Conservation (phyloP, 2,888 invertebrate species). For the Caenorhabditis macrosperma region DNA sequence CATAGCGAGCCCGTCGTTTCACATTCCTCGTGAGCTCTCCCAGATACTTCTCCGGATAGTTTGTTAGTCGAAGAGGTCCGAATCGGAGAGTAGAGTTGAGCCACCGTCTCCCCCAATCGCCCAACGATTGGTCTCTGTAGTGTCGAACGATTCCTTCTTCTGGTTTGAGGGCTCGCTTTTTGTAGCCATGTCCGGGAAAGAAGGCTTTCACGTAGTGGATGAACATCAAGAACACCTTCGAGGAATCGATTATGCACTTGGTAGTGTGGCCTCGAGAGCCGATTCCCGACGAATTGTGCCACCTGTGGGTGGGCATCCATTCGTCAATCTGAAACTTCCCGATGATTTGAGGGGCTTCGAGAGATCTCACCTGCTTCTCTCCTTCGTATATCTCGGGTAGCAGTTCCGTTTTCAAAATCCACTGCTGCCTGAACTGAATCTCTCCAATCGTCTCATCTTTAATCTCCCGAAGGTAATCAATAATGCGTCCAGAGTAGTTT, state of each 20-base stretch:
- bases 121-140: slow-evolving; percentile 39
- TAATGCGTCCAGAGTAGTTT: slow-evolving; percentile 13
- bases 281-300: slow-evolving; percentile 33
- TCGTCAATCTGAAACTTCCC: slow-evolving; percentile 27
- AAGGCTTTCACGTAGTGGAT: slow-evolving; percentile 22
- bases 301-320: slow-evolving; percentile 53
- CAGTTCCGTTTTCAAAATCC: slow-evolving; percentile 49
- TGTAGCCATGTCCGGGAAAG: slow-evolving; percentile 34
- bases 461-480: slow-evolving; percentile 18
- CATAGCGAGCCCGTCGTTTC: slow-evolving; percentile 26
- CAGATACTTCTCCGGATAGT: slow-evolving; percentile 30
- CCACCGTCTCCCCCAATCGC: slow-evolving; percentile 41
- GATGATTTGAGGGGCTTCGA: too few relatives aligned
- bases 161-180: slow-evolving; percentile 4
- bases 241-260: slow-evolving; percentile 42
- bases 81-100: slow-evolving; percentile 14
- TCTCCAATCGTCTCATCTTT: slow-evolving; percentile 17
- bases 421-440: slow-evolving; percentile 40
- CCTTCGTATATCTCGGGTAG: slow-evolving; percentile 22
- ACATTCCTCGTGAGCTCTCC: slow-evolving; percentile 26
- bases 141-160: slow-evolving; percentile 53
- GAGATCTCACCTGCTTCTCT: slow-evolving; percentile 6
- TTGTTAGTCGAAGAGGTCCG: slow-evolving; percentile 24
- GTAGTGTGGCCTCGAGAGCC: slow-evolving; percentile 40
- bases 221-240: slow-evolving; percentile 48